Conservation (phyloP, 2,797 vertebrate species). For the Alectoris magna region DNA sequence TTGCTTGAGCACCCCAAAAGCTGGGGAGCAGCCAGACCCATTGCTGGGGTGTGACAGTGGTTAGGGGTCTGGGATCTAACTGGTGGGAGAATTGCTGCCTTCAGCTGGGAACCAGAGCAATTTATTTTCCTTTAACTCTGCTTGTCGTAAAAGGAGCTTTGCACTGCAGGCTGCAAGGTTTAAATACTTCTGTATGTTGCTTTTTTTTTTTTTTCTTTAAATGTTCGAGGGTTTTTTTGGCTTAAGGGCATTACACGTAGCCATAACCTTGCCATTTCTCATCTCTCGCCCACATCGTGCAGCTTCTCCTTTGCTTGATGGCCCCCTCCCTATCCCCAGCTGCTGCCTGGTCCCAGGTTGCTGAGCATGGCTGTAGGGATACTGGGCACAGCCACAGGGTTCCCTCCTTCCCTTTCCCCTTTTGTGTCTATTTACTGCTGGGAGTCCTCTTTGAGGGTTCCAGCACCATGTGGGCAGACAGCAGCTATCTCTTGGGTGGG, state of each 20-base stretch:
- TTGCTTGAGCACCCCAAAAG: fast-evolving
- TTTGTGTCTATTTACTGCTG: background rate
- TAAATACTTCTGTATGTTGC: fast-evolving
- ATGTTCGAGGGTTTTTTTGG: fast-evolving
- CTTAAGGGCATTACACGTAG: fast-evolving
- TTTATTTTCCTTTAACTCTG: background rate
- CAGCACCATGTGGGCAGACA: fast-evolving
- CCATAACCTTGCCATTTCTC: fast-evolving
- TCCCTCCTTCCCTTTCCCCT: fast-evolving
- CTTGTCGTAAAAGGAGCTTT: background rate
- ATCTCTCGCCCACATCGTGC: background rate
- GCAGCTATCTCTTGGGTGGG: fast-evolving
- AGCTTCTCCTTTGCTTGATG: background rate
- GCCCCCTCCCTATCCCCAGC: background rate
- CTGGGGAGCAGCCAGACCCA: background rate
- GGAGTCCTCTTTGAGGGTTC: fast-evolving
- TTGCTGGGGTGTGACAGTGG: fast-evolving
- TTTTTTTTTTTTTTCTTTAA: background rate
- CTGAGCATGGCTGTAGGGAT: background rate
- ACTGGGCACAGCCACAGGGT: fast-evolving
- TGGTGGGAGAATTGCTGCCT: background rate
- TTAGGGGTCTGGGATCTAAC: background rate
- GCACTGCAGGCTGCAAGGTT: background rate
- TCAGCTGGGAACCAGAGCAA: fast-evolving
- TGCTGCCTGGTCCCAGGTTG: fast-evolving